Base-by-base conservation (phyloP, 2,113 vertebrate species). In the Crotalus viridis region DNA sequence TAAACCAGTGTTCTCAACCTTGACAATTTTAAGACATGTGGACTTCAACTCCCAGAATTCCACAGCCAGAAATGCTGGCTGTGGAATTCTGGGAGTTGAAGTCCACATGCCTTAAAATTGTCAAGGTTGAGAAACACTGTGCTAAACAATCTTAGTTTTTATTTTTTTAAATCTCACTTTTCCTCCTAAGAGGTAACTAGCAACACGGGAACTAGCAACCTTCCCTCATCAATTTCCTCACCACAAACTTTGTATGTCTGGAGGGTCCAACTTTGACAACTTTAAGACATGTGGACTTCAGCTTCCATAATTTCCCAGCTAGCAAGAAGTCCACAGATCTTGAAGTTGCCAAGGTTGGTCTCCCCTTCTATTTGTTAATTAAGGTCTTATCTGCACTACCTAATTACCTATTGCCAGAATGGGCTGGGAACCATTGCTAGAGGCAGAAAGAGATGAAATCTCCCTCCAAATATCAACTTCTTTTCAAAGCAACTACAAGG, bases 111-210 rank as follows among this genome's bases (percentile, higher is more conserved):
- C 39, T 39, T 39, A 39, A 39, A 39, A 39, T 39, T 39, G 39
- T 39, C 39, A 39, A 39, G 39, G 39, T 39, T 39, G 39, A 39
- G 39, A 39, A 39, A 39, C 39, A 39, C 39, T 39, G 39, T 0
- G 90, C 39, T 86, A 61, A 52, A 4, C 85, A 91, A 91, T 86
- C 33, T 85, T 86, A 85, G 8, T 61, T 93, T 54, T 87, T 93
- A 54, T 48, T 89, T 46, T 28, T 89, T 64, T 39, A 2, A 39
- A 46, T 91, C 43, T 5, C 19, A 61, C 5, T 4, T 46, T 87
- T 91, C 10, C 5, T 51, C 24, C 87, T 55, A 21, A 59, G 22
- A 74, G 59, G 19, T n/a, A 69, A 64, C 61, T n/a, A 51, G 61
- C 28, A 69, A 8, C 4, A 12, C 15, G 46, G n/a, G 51, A 87